Evolutionary conservation across 2,888 invertebrate genomes (phyloP).

Genomic region (Heliconius charithonia): DNA sequence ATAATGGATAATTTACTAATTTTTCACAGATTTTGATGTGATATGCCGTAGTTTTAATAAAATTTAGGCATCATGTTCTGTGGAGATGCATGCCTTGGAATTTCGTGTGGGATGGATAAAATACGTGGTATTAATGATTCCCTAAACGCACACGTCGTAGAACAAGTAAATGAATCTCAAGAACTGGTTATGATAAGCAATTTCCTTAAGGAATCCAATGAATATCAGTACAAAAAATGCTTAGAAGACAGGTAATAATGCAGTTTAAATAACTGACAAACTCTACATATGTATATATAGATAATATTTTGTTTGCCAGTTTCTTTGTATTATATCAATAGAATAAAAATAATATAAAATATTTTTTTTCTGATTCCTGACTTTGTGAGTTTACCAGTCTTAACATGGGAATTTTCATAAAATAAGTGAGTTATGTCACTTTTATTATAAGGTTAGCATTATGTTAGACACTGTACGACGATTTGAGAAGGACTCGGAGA

Average conservation of each 20-base stretch:
- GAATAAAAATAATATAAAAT: neutral
- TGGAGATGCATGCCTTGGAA: conserved; percentile 59
- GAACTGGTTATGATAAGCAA: conserved; percentile 70
- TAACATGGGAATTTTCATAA: too few relatives aligned
- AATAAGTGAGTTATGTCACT: too few relatives aligned
- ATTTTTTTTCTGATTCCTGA: neutral
- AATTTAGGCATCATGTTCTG: conserved; percentile 54
- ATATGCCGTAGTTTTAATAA: neutral
- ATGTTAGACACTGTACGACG: too few relatives aligned
- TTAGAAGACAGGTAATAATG: conserved; percentile 65
- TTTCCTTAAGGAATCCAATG: conserved; percentile 69
- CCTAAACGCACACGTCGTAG: conserved; percentile 66
- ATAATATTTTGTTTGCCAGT: neutral
- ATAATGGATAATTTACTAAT: neutral
- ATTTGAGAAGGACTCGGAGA: too few relatives aligned
- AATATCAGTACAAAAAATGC: conserved; percentile 64
- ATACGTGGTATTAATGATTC: conserved; percentile 60
- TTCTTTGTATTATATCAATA: neutral
- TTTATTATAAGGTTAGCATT: too few relatives aligned
- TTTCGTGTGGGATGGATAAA: conserved; percentile 49
- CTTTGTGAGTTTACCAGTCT: too few relatives aligned
- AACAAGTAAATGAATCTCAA: conserved; percentile 67
- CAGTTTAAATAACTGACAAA: neutral
- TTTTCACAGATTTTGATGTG: neutral
- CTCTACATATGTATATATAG: neutral